Evolutionary conservation across 2,113 vertebrate species (phyloP), one percentile per base, ranked within the genome.

Genomic region (Cepphus grylle): DNA sequence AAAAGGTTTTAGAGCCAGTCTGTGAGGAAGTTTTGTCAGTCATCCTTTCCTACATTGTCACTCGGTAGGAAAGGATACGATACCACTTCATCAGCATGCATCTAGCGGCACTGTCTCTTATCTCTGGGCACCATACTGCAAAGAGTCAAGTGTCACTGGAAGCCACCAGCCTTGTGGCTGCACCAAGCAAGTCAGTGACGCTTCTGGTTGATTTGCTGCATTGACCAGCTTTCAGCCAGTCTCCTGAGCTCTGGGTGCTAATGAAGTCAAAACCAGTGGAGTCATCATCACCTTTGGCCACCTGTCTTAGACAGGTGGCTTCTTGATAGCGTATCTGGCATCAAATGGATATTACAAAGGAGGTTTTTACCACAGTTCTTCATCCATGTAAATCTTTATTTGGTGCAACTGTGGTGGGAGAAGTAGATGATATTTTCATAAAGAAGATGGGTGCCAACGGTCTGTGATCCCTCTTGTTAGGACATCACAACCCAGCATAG

Each of bases 51-150:
- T 42, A 3, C 53, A 59, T 69, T n/a, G 13, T 56, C 29, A 1
- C 19, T 59, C 2, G 0, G 4, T 26, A 27, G 16, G 16, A n/a
- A 87, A 38, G 49, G 45, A 42, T n/a, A 18, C 3, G 34, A 27
- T 25, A 19, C 1, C 1, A 1, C 21, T 81, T 59, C 15, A 30
- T 14, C 32, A 69, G 13, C 0, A 0, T 8, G 21, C 38, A 29
- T 13, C 55, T 81, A 34, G n/a, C 17, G 27, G 15, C 27, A 25
- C 6, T 1, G 22, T 21, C 40, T n/a, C 58, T 45, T 14, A 3
- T 16, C n/a, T 70, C 8, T 26, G 19, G 21, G 32, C 29, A 69
- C 26, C 36, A 38, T 25, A 6, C 11, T 58, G 34, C 38, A 43
- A 50, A 72, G 40, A 30, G 7, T 21, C 6, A 1, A 70, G 29